Evolutionary conservation across 1,140 invertebrate genomes (phyloP).

Genomic region (Bombus pascuorum): DNA sequence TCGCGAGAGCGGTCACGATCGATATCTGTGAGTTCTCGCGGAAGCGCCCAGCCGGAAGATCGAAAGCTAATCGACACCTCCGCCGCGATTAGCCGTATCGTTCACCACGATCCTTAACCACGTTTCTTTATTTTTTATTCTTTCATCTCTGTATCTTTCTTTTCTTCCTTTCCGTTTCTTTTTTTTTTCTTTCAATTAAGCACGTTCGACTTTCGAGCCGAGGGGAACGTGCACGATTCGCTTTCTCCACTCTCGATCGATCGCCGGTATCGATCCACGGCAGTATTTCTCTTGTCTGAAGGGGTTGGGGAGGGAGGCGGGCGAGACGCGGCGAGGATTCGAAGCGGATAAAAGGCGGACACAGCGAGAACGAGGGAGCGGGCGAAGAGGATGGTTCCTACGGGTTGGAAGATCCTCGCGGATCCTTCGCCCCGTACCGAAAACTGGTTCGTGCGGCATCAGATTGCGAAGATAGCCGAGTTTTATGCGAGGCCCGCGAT

Average conservation of each 20-base stretch:
- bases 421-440: slow-evolving; percentile 71
- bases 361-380: neutral
- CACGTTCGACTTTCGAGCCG: slow-evolving; percentile 43
- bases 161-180: neutral
- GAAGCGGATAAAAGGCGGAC: slow-evolving; percentile 32
- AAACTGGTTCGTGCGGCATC: slow-evolving; percentile 81
- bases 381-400: slow-evolving; percentile 16
- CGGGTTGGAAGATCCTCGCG: slow-evolving; percentile 30
- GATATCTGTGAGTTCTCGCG: neutral
- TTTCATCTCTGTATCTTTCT: too few species aligned
- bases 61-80: slow-evolving; percentile 21
- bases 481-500: slow-evolving; percentile 76
- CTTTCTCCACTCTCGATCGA: slow-evolving; percentile 69
- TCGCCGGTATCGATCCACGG: slow-evolving; percentile 66
- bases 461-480: slow-evolving; percentile 80
- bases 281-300: slow-evolving; percentile 34
- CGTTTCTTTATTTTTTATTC: neutral
- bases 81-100: slow-evolving; percentile 8
- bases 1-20: slow-evolving; percentile 1
- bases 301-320: neutral
- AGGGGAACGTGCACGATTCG: slow-evolving; percentile 55
- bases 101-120: neutral
- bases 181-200: slow-evolving; percentile 33
- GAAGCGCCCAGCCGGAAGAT: neutral
- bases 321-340: neutral